These are phyloP conservation scores for Meliscaeva auricollis DNA, from an alignment of 2,888 invertebrate genomes.

Conservation along the genomic window DNA sequence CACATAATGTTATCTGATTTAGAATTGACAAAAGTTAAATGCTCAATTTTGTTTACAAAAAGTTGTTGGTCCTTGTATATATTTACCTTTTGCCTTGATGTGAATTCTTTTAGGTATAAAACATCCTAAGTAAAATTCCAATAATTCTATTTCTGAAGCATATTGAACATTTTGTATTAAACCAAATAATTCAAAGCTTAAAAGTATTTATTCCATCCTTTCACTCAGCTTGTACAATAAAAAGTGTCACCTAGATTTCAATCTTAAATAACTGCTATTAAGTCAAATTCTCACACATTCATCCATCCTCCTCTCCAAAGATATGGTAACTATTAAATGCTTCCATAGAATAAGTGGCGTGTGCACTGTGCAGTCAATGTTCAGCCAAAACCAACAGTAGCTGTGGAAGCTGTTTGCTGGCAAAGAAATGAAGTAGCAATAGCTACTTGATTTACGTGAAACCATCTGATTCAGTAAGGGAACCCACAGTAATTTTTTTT, in stretches of 20 bases:
- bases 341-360: slow-evolving; percentile 11
- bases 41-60: too few species aligned
- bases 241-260: slow-evolving; percentile 53
- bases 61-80: too few species aligned
- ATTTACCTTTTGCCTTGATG: too few species aligned
- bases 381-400: slow-evolving; percentile 42
- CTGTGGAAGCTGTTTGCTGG: slow-evolving; percentile 19
- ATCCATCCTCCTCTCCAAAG: slow-evolving; percentile 20
- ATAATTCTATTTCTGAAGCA: neutral
- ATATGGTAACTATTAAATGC: slow-evolving; percentile 26
- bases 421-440: slow-evolving; percentile 5
- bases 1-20: too few species aligned
- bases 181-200: neutral
- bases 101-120: too few species aligned
- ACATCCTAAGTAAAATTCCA: too few species aligned
- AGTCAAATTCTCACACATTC: slow-evolving; percentile 41
- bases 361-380: slow-evolving; percentile 33
- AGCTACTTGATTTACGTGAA: slow-evolving; percentile 67
- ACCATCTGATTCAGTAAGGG: slow-evolving; percentile 41
- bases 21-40: too few species aligned
- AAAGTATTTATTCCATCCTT: neutral
- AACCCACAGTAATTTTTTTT: slow-evolving; percentile 48
- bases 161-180: neutral
- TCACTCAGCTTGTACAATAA: slow-evolving; percentile 16
- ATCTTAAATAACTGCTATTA: slow-evolving; percentile 58